Percentiles rank a stretch among this genome's conserved stretches.
These are phyloP conservation scores for Myotis brandtii DNA, from an alignment of 2,113 vertebrate species.

Conservation along the genomic window DNA sequence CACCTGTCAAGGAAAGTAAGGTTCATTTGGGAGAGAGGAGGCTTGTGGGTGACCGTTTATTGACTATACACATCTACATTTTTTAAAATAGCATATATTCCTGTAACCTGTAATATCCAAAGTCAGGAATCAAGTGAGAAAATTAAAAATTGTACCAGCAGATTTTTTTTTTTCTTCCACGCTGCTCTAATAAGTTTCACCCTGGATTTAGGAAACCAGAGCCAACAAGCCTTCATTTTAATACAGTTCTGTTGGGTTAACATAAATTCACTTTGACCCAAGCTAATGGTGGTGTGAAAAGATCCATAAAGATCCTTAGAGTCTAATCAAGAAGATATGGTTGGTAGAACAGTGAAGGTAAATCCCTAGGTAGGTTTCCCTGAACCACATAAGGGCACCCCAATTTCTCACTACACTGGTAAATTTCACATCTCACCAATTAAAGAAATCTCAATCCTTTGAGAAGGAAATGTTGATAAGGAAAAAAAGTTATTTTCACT, in stretches of 20 bases:
- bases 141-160: neutral
- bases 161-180: neutral
- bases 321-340: neutral
- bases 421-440: neutral
- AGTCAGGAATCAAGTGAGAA: neutral
- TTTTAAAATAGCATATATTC: neutral
- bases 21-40: neutral
- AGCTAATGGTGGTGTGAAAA: neutral
- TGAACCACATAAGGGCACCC: neutral
- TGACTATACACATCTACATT: neutral
- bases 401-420: neutral
- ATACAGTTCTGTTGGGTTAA: neutral
- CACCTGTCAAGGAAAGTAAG: neutral
- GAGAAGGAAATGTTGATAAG: neutral
- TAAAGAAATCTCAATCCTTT: neutral
- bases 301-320: neutral
- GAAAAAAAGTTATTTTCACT: neutral
- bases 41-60: neutral
- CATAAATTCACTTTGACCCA: neutral
- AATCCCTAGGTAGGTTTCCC: neutral
- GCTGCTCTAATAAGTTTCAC: neutral
- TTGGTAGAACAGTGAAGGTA: neutral
- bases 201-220: neutral
- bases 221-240: constrained; percentile 5
- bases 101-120: neutral